A percentile compares a stretch with the other conserved stretches of the same genome.
Conservation (phyloP, 1,140 invertebrate species). For the Gryllus bimaculatus region DNA sequence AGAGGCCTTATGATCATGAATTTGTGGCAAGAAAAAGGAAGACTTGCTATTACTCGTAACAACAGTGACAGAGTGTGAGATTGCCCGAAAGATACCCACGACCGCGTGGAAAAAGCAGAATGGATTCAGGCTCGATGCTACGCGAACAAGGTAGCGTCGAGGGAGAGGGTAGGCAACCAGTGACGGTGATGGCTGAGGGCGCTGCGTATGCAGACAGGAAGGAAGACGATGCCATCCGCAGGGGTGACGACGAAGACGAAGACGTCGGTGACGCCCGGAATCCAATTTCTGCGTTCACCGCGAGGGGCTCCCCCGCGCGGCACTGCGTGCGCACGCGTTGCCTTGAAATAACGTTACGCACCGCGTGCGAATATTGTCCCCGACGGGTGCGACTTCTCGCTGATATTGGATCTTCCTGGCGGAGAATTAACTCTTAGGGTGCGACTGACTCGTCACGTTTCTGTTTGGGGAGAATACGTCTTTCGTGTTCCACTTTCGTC, state of each 20-base stretch:
- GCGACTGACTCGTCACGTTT: not conserved
- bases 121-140: too few species aligned
- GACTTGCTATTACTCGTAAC: too few species aligned
- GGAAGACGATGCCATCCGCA: not conserved
- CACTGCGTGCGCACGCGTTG: not conserved
- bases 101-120: too few species aligned
- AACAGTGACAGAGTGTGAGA: too few species aligned
- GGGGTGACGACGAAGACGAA: not conserved
- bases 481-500: not conserved
- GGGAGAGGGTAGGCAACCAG: too few species aligned
- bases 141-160: too few species aligned
- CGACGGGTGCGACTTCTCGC: not conserved
- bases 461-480: not conserved
- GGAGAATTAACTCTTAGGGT: not conserved
- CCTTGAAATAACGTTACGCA: not conserved
- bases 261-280: not conserved
- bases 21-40: too few species aligned
- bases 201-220: not conserved
- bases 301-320: not conserved
- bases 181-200: not conserved
- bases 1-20: too few species aligned
- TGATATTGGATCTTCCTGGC: not conserved
- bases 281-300: not conserved
- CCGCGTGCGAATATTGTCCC: not conserved
- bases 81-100: too few species aligned